A percentile compares a stretch with the other conserved stretches of the same genome.
phyloP scores from a whole-genome alignment of 2,888 invertebrate species.

The Arrhopalites spinosus region DNA sequence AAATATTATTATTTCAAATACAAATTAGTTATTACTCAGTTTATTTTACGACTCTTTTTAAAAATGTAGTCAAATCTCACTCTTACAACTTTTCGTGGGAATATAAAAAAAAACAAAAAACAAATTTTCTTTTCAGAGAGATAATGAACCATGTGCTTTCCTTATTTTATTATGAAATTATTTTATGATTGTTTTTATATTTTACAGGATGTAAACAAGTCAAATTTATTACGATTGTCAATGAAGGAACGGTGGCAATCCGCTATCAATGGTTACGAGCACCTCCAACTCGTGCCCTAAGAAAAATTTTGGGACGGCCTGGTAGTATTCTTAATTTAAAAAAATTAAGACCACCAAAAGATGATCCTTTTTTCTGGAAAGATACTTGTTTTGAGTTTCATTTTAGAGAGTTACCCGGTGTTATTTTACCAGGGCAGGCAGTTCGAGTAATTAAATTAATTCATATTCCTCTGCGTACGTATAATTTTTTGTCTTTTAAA shows the following conservation, averaged over 20 bases:
- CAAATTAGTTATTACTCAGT: too few relatives aligned
- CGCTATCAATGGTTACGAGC: constrained; percentile 48
- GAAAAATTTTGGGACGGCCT: constrained; percentile 36
- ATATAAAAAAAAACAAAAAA: too few relatives aligned
- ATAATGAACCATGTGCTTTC: too few relatives aligned
- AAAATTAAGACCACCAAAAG: constrained; percentile 22
- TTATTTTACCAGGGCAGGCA: constrained; percentile 50
- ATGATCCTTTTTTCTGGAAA: constrained; percentile 38
- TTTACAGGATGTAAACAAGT: constrained; percentile 47
- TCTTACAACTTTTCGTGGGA: not conserved
- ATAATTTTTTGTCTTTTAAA: not conserved
- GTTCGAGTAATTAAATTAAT: constrained; percentile 26
- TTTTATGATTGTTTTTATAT: constrained; percentile 5
- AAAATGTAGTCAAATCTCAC: not conserved
- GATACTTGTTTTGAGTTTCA: constrained; percentile 47
- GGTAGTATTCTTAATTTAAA: constrained; percentile 21
- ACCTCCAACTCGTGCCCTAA: constrained; percentile 43
- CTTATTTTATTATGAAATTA: too few relatives aligned
- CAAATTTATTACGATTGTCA: constrained; percentile 40
- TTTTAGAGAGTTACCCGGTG: constrained; percentile 44
- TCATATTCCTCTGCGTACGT: not conserved
- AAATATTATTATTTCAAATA: too few relatives aligned
- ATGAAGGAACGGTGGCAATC: constrained; percentile 51
- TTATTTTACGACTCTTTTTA: not conserved
- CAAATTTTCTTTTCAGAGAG: too few relatives aligned